Evolutionary conservation across 2,888 invertebrate species (phyloP), one percentile per base, ranked within the genome.

Genomic region (Tuta absoluta): DNA sequence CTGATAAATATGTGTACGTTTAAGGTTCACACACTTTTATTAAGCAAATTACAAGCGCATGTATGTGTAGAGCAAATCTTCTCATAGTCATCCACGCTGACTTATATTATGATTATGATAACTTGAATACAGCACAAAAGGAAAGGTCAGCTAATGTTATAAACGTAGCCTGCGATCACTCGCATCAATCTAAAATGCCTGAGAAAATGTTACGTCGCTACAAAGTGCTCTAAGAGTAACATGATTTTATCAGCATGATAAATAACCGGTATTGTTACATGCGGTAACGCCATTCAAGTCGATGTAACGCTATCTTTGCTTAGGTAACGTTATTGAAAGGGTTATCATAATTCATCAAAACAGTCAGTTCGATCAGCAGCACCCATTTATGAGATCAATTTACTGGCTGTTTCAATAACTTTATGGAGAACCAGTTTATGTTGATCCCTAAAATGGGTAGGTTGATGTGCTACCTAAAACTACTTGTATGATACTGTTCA

Each of bases 181-280:
- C 3, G 21, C 49, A 49, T 49, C 49, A 49, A 49, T 49, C 49
- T 49, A 17, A 45, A 45, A 5, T 21, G 11, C 21, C 49, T 49
- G 53, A 24, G 28, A 56, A 33, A 56, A 21, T 24, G 53, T 56
- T 56, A 56, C 53, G 53, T 28, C 23, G 45, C 4, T 17, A 45
- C 45, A 49, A 19, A 49, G 21, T 21, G 49, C 21, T 7, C 19
- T 19, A 49, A 49, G 21, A 28, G 24, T 8, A 56, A 24, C 56
- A 56, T 10, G 28, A 56, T 56, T 56, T 56, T 24, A 56, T 56
- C 56, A 56, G 19, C 23, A n/a, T 28, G 21, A 49, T 49, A 49
- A 49, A 49, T 49, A 49, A 19, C 49, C 2, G 19, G 67, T 64
- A 65, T 68, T 69, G 68, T 62, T 49, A 23, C 59, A 59, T 41